Evolutionary conservation across 1,140 invertebrate genomes (phyloP).

Genomic region (Saccostrea echinata): DNA sequence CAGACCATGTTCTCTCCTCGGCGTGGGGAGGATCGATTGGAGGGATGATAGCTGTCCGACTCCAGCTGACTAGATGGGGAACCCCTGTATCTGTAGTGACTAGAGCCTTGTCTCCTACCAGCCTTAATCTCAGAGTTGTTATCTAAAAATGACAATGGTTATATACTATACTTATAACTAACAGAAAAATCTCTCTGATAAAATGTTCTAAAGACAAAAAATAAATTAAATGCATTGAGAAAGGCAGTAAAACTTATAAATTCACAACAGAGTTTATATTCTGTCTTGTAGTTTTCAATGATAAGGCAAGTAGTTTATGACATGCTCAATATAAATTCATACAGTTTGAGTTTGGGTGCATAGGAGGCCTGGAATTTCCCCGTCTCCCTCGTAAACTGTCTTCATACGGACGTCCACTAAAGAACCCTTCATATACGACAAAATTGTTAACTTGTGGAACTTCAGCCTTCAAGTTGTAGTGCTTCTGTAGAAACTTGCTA

Average conservation of each 20-base stretch:
- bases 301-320: no score
- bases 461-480: constrained; percentile 87
- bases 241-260: no score
- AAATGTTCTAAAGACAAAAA: no score
- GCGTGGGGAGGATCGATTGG: background rate
- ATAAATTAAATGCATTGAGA: no score
- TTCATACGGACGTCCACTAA: constrained; percentile 81
- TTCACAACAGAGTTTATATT: no score
- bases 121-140: background rate
- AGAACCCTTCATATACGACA: constrained; percentile 92
- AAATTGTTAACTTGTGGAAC: constrained; percentile 94
- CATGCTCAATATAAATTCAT: background rate
- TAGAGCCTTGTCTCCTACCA: constrained; percentile 34
- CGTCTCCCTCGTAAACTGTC: constrained; percentile 18
- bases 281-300: no score
- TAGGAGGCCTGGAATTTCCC: constrained; percentile 48
- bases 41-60: constrained; percentile 3
- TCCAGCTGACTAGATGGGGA: constrained; percentile 43
- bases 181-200: no score
- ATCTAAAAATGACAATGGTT: background rate
- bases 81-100: constrained; percentile 25
- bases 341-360: constrained; percentile 42
- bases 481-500: constrained; percentile 89
- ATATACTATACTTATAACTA: background rate
- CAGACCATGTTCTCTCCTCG: constrained; percentile 9